These are phyloP conservation scores for Eulithis testata DNA, from an alignment of 2,888 invertebrate species.

Conservation along the genomic window DNA sequence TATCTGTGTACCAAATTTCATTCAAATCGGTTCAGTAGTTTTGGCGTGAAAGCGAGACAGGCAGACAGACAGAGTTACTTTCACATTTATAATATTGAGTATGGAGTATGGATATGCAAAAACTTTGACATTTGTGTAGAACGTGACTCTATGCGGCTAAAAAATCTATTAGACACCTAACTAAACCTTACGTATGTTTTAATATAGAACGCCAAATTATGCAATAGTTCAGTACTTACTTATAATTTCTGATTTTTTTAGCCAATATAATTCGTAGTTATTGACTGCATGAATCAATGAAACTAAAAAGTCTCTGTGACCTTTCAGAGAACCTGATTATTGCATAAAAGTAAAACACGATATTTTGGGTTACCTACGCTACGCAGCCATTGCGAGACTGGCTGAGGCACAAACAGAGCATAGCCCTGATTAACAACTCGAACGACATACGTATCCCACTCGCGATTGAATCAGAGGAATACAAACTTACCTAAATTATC, in stretches of 20 bases:
- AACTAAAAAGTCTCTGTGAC: constrained; percentile 17
- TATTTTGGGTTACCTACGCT: constrained; percentile 1
- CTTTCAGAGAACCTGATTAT: constrained; percentile 19
- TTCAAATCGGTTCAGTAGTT: too few species aligned
- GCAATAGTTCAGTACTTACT: not conserved
- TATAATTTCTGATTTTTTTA: not conserved
- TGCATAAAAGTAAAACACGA: constrained; percentile 18
- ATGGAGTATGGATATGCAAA: too few species aligned
- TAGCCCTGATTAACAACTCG: too few species aligned
- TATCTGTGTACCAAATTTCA: too few species aligned
- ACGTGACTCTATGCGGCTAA: constrained; percentile 20
- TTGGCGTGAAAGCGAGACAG: too few species aligned
- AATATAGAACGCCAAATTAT: not conserved
- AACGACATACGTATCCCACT: too few species aligned
- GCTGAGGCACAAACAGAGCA: too few species aligned
- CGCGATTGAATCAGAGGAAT: too few species aligned
- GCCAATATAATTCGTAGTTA: not conserved
- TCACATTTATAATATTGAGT: too few species aligned
- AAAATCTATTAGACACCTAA: not conserved
- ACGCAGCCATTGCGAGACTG: too few species aligned
- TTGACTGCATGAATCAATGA: not conserved
- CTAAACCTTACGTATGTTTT: not conserved
- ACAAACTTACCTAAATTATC: not conserved
- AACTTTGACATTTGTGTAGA: not conserved
- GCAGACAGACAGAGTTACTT: too few species aligned